Conservation (phyloP, 2,113 vertebrate species). For the Microtus ochrogaster region DNA sequence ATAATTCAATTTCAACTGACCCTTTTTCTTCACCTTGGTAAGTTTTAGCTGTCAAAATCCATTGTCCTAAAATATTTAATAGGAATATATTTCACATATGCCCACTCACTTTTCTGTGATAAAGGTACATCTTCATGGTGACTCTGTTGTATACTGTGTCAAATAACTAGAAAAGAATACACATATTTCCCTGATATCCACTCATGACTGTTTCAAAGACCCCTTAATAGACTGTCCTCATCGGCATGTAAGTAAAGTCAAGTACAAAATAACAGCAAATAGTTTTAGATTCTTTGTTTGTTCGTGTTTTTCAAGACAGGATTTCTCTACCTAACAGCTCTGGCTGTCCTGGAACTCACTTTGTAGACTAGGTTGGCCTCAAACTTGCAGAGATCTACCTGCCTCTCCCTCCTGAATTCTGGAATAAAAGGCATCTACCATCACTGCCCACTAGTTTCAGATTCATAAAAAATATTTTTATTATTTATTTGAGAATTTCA, state of each 20-base stretch:
- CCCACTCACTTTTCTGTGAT: background rate
- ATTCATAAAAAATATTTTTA: background rate
- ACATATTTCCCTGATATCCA: background rate
- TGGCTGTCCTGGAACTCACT: background rate
- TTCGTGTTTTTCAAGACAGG: background rate
- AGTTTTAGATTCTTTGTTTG: background rate
- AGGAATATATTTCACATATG: conserved; percentile 52
- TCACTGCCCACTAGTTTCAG: background rate
- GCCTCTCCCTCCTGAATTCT: background rate
- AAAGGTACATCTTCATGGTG: background rate
- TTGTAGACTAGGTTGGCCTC: background rate
- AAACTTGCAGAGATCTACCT: background rate
- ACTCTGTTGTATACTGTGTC: background rate
- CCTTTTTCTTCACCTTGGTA: conserved; percentile 80
- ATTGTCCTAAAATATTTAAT: conserved; percentile 56
- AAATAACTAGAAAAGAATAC: conserved; percentile 17
- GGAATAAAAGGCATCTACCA: background rate
- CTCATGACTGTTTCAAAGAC: background rate
- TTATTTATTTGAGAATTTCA: background rate
- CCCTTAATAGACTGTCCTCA: background rate
- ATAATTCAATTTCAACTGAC: conserved; percentile 77
- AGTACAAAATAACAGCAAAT: background rate
- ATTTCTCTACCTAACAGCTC: background rate
- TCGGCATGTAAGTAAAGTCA: background rate
- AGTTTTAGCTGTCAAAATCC: conserved; percentile 73